Percentiles rank a stretch among this genome's conserved stretches.
These are phyloP conservation scores for Muscicapa striata DNA, from an alignment of 2,797 vertebrate species.

Conservation along the genomic window DNA sequence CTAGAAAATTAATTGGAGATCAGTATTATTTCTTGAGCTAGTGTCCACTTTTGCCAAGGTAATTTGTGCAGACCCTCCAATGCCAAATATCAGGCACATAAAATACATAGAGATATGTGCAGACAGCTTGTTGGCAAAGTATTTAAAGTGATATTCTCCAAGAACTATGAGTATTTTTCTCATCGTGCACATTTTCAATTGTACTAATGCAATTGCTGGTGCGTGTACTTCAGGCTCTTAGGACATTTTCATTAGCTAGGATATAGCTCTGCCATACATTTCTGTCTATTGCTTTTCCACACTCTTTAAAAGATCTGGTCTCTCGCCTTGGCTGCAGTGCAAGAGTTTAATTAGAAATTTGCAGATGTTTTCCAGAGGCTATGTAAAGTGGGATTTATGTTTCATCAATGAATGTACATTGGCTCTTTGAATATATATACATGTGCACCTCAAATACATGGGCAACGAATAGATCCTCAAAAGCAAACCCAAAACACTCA, in stretches of 20 bases:
- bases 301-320: not conserved
- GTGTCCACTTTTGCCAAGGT: not conserved
- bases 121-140: not conserved
- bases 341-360: slow-evolving; percentile 35
- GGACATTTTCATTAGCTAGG: not conserved
- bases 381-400: not conserved
- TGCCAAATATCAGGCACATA: not conserved
- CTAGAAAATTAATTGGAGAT: not conserved
- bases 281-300: not conserved
- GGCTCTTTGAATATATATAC: not conserved
- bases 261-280: not conserved
- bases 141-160: not conserved
- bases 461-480: not conserved
- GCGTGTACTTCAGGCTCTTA: not conserved
- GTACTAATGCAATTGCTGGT: not conserved
- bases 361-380: not conserved
- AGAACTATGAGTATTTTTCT: not conserved
- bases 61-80: not conserved
- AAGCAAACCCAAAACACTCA: not conserved
- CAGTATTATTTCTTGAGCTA: not conserved
- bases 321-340: not conserved
- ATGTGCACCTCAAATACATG: not conserved
- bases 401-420: not conserved
- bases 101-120: not conserved
- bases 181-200: not conserved